These are phyloP conservation scores for Pachypeltis micranthus DNA, from an alignment of 1,140 invertebrate genomes.

Conservation along the genomic window DNA sequence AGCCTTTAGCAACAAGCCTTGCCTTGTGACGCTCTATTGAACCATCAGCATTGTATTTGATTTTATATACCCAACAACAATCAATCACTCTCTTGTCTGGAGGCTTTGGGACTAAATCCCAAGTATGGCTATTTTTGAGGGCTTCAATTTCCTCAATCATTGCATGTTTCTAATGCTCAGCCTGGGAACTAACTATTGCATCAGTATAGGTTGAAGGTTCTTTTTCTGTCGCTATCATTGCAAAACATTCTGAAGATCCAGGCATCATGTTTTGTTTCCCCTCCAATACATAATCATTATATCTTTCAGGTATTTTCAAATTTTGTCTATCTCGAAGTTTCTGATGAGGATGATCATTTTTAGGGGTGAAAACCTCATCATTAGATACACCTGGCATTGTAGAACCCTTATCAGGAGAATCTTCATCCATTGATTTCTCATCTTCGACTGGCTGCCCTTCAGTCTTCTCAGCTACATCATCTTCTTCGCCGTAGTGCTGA, in stretches of 20 bases:
- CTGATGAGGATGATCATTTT: no score
- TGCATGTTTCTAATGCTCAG: constrained; percentile 23
- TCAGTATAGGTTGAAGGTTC: constrained; percentile 6
- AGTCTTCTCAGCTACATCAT: no score
- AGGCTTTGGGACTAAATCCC: constrained; percentile 21
- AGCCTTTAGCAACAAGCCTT: constrained; percentile 29
- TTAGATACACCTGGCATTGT: no score
- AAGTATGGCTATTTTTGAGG: constrained; percentile 23
- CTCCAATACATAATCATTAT: no score
- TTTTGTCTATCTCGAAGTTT: no score
- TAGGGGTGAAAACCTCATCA: no score
- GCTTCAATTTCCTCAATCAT: constrained; percentile 26
- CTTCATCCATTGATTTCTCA: no score
- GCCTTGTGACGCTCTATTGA: constrained; percentile 28
- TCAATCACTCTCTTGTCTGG: constrained; percentile 20
- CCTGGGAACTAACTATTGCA: constrained; percentile 14
- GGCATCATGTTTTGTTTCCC: no score
- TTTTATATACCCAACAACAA: constrained; percentile 25
- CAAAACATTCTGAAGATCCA: constrained; percentile 10
- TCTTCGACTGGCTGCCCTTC: no score
- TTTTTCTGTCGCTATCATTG: not conserved
- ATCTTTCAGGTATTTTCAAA: no score
- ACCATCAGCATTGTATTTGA: constrained; percentile 8
- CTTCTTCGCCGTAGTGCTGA: no score
- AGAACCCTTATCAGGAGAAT: no score